Percentiles rank a stretch among this genome's conserved stretches.
phyloP scores from a whole-genome alignment of 2,888 invertebrate species.

The Eulithis testata region DNA sequence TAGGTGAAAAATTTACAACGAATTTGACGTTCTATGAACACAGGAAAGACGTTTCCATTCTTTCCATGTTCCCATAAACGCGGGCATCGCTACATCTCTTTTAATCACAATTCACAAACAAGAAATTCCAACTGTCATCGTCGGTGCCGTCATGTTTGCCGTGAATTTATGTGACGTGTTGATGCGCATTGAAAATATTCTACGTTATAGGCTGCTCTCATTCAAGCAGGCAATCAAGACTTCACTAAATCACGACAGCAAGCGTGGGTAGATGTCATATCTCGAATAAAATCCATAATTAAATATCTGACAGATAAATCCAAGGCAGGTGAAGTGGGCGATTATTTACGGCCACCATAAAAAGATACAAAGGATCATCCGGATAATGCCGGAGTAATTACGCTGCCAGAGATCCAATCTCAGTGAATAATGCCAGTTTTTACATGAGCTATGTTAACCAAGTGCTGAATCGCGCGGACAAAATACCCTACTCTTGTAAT shows the following conservation, averaged over 20 bases:
- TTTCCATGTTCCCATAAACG: too few relatives aligned
- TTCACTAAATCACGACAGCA: conserved; percentile 5
- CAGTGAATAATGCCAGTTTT: conserved; percentile 28
- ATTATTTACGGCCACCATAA: conserved; percentile 71
- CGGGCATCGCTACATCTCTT: too few relatives aligned
- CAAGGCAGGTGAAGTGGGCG: conserved; percentile 56
- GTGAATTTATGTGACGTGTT: too few relatives aligned
- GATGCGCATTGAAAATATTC: too few relatives aligned
- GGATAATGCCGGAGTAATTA: conserved; percentile 59
- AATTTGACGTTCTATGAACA: too few relatives aligned
- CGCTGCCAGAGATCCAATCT: conserved; percentile 40
- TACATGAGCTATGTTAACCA: conserved; percentile 7
- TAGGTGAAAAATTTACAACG: too few relatives aligned
- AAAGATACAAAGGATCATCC: conserved; percentile 65
- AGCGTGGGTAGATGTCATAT: conserved; percentile 43
- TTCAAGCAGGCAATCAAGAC: neutral
- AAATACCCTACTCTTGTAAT: neutral
- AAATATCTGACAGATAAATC: conserved; percentile 66
- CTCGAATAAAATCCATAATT: conserved; percentile 60
- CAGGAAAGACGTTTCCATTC: too few relatives aligned
- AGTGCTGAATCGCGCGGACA: conserved; percentile 1
- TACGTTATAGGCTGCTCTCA: neutral
- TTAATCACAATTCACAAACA: too few relatives aligned
- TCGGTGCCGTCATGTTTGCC: too few relatives aligned
- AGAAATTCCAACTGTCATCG: too few relatives aligned